Evolutionary conservation across 2,888 invertebrate species (phyloP), one percentile per base, ranked within the genome.

Genomic region (Meiosimyza platycephala): DNA sequence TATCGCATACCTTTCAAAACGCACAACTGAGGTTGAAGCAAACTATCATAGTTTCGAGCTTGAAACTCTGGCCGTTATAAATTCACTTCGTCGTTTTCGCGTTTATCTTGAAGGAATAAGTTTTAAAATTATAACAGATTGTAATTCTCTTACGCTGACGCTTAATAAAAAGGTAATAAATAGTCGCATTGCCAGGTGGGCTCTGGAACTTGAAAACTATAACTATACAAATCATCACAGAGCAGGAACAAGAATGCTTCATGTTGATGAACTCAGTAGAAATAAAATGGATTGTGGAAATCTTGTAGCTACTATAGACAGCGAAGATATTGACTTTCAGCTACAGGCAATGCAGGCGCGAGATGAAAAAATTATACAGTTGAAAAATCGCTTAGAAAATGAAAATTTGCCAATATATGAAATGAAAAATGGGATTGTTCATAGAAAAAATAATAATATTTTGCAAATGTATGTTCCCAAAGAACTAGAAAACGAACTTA

Each of bases 181-280:
- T 9, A 22, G 33, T 33, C 22, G 64, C 2, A 73, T 73, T 18
- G 65, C 69, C 6, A 72, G 72, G 13, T 72, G 68, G 68, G 72
- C 68, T 2, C 55, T 72, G 15, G 72, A 72, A 50, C 18, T 65
- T 16, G 65, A 71, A 40, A 72, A 72, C 16, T 72, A 48, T 55
- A 48, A 62, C 22, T 72, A 67, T 18, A 62, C 62, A 54, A 66
- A 66, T 16, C 54, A 51, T 4, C 72, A 72, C 11, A 15, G 74
- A 9, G 22, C 47, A 52, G 72, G 69, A 18, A 47, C 40, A 6
- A 52, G 12, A 28, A 74, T 69, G 74, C 5, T 4, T 15, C 71
- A 72, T 59, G 71, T 70, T 28, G 74, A 72, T 60, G 74, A 69
- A 12, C 52, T 74, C 3, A 68, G 68, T 54, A 52, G 71, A 18